Conservation (phyloP, 2,888 invertebrate species). For the Clivina fossor region DNA sequence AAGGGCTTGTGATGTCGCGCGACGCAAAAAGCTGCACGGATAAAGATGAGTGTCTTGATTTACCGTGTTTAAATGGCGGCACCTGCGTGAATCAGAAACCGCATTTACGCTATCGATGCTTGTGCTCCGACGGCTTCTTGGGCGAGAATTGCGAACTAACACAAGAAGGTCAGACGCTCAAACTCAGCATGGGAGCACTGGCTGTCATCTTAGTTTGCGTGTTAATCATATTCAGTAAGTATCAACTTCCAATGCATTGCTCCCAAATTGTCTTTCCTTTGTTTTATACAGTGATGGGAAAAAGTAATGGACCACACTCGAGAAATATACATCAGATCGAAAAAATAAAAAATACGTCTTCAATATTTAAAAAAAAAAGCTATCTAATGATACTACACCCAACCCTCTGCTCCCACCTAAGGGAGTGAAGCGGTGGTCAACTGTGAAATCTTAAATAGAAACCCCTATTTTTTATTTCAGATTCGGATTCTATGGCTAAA, state of each 20-base stretch:
- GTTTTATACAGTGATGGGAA: too few relatives aligned
- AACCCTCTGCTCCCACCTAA: too few relatives aligned
- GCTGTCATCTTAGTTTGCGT: slow-evolving; percentile 97
- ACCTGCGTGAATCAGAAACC: slow-evolving; percentile 91
- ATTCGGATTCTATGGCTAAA: too few relatives aligned
- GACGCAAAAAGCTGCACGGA: slow-evolving; percentile 87
- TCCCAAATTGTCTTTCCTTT: neutral
- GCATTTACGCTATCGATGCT: slow-evolving; percentile 81
- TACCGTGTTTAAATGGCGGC: slow-evolving; percentile 91
- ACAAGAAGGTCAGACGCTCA: slow-evolving; percentile 91
- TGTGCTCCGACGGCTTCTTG: slow-evolving; percentile 90
- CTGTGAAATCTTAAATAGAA: slow-evolving; percentile 5
- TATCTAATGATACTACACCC: too few relatives aligned
- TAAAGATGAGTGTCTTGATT: slow-evolving; percentile 93
- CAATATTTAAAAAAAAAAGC: too few relatives aligned
- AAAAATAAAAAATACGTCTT: too few relatives aligned
- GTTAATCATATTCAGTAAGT: slow-evolving; percentile 95
- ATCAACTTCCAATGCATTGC: slow-evolving; percentile 40
- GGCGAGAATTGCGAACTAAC: slow-evolving; percentile 93
- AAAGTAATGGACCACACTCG: too few relatives aligned
- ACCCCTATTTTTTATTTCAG: too few relatives aligned
- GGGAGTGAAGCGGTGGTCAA: neutral
- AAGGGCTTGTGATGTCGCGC: slow-evolving; percentile 86
- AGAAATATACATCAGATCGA: too few relatives aligned
- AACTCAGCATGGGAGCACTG: slow-evolving; percentile 94